phyloP scores from a whole-genome alignment of 2,888 invertebrate genomes.

The Ptychoptera contaminata region DNA sequence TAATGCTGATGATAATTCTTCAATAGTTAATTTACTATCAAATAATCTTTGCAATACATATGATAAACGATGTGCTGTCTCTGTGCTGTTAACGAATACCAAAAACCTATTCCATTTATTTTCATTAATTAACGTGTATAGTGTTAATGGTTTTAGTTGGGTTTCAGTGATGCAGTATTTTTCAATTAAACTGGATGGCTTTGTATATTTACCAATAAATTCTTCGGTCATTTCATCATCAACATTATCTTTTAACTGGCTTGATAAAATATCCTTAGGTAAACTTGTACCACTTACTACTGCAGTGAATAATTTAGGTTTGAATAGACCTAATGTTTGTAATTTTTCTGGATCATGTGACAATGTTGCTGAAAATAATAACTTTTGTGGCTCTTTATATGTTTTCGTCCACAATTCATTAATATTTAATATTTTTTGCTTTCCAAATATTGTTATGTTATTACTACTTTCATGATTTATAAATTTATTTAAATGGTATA shows the following conservation, averaged over 20 bases:
- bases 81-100: conserved; percentile 78
- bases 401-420: conserved; percentile 18
- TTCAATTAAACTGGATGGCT: conserved; percentile 60
- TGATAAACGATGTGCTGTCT: conserved; percentile 47
- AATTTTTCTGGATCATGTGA: conserved; percentile 94
- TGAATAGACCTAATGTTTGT: conserved; percentile 73
- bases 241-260: conserved; percentile 1
- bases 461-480: conserved; percentile 31
- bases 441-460: conserved; percentile 34
- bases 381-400: conserved; percentile 54
- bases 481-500: conserved; percentile 61
- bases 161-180: conserved; percentile 46
- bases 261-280: background rate
- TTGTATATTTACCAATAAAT: conserved; percentile 63
- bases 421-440: conserved; percentile 21
- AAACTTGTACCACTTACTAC: conserved; percentile 27
- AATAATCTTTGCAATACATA: conserved; percentile 17
- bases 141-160: conserved; percentile 62
- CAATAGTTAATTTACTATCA: conserved; percentile 11
- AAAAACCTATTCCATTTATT: conserved; percentile 58
- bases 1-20: conserved; percentile 21
- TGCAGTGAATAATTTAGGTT: conserved; percentile 81
- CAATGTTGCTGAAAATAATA: conserved; percentile 93
- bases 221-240: conserved; percentile 26
- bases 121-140: conserved; percentile 53